Evolutionary conservation across 2,888 invertebrate genomes (phyloP).

Genomic region (Lithophane ornitopus): DNA sequence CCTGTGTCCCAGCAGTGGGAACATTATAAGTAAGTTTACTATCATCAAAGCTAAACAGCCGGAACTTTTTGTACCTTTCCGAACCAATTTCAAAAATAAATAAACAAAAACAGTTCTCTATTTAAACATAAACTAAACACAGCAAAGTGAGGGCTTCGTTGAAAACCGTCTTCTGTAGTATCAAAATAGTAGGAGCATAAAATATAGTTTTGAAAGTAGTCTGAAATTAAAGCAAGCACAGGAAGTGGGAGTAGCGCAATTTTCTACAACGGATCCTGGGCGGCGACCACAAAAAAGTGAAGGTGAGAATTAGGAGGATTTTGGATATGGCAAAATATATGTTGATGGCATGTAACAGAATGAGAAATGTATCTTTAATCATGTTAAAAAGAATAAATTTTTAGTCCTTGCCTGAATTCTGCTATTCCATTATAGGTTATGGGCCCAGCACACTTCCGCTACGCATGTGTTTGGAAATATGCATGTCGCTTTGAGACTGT

Average conservation of each 20-base stretch:
- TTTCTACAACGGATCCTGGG: conserved; percentile 75
- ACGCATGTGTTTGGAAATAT: neutral
- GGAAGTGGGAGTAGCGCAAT: conserved; percentile 75
- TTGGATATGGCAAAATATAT: conserved; percentile 39
- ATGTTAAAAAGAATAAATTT: too few relatives aligned
- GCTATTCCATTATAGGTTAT: too few relatives aligned
- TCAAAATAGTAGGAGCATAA: conserved; percentile 68
- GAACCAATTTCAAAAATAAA: conserved; percentile 11
- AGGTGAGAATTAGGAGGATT: conserved; percentile 17
- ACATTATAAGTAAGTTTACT: neutral
- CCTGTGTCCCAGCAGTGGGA: too few relatives aligned
- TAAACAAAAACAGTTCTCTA: conserved; percentile 4
- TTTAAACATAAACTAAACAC: conserved; percentile 16
- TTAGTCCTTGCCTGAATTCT: too few relatives aligned
- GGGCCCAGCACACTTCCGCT: too few relatives aligned
- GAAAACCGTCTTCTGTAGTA: conserved; percentile 43
- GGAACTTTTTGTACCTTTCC: neutral
- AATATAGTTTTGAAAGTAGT: conserved; percentile 74
- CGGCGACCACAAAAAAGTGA: conserved; percentile 69
- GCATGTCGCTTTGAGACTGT: neutral
- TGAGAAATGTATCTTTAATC: too few relatives aligned
- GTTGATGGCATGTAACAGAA: too few relatives aligned
- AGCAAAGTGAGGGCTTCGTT: conserved; percentile 13
- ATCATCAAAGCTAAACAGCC: neutral
- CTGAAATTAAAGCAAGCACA: conserved; percentile 79